Base-by-base conservation (phyloP, 92 coral and sea anemone species). In the Nematostella vectensis region DNA sequence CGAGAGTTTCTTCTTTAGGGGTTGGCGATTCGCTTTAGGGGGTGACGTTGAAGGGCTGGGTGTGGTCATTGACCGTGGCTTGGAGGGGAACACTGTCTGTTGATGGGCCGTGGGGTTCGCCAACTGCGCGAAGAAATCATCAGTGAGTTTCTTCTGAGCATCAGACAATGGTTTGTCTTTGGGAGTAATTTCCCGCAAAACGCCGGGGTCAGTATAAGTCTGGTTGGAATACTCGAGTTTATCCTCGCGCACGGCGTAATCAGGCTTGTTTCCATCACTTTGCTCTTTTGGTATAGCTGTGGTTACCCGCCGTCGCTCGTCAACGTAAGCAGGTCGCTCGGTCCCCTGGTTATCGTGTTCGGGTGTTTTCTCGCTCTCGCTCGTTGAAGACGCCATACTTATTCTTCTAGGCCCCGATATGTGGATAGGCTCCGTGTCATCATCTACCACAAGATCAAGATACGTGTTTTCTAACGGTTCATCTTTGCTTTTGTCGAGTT, bases 361-460 rank as follows among this genome's bases (percentile, higher is more conserved):
- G 4, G 55, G 9, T 27, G 19, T 48, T 25, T 38, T 27, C 18
- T 26, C 21, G 18, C 18, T 45, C 20, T 45, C 52, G 15, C 18
- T 27, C 8, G 63, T 42, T 23, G 52, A 23, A 44, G 66, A 42
- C 16, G 27, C 54, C 24, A 27, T 48, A 20, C 48, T 48, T 30
- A 62, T 75, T 22, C 71, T 63, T 1, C 61, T 24, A 54, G 55
- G 63, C 48, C 58, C 79, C 1, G 95, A 66, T 15, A 85, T 85
- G 36, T 85, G 95, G 36, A 85, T 74, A 4, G 95, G 95, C 25
- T 67, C 69, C 8, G 80, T 81, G 1, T 54, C 61, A 3, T 59
- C 69, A 47, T 85, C 95, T 1, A 51, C 54, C 0, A 85, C 39
- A 25, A 85, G 55, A 33, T 85, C 95, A 20, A 85, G 71, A 52